Evolutionary conservation across 2,797 vertebrate genomes (phyloP).

Genomic region (Anguilla anguilla): DNA sequence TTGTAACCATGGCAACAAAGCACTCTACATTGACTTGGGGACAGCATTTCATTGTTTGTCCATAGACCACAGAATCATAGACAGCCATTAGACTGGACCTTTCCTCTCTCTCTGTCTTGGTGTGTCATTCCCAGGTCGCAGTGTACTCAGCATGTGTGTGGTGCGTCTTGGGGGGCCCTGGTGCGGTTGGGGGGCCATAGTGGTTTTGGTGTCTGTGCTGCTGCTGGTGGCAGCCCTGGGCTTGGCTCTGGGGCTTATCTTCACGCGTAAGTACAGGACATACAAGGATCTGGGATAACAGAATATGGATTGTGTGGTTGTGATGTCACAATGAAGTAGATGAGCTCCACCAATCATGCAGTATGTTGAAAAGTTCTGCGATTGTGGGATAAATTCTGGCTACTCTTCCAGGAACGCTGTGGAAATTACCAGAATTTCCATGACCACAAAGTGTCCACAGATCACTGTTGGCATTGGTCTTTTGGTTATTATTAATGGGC

Average conservation of each 20-base stretch:
- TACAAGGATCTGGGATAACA: background rate
- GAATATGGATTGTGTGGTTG: background rate
- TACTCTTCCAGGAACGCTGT: background rate
- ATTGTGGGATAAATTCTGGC: background rate
- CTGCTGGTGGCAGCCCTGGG: conserved; percentile 64
- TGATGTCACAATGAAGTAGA: background rate
- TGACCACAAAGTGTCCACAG: background rate
- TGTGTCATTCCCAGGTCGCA: conserved; percentile 38
- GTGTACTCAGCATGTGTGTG: conserved; percentile 53
- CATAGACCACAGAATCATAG: background rate
- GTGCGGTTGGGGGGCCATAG: conserved; percentile 55
- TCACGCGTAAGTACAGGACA: conserved; percentile 66
- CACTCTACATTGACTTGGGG: background rate
- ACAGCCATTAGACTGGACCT: background rate
- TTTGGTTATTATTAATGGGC: background rate
- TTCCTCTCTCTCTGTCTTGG: background rate
- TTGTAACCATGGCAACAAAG: background rate
- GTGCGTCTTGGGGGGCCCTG: conserved; percentile 49
- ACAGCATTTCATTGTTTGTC: background rate
- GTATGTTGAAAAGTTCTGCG: background rate
- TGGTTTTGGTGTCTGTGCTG: conserved; percentile 52
- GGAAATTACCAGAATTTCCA: background rate
- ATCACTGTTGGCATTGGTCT: background rate
- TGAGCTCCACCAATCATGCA: no score
- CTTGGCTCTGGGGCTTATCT: conserved; percentile 66